These are phyloP conservation scores for Ispidina lecontei DNA, from an alignment of 2,797 vertebrate genomes.

Conservation along the genomic window DNA sequence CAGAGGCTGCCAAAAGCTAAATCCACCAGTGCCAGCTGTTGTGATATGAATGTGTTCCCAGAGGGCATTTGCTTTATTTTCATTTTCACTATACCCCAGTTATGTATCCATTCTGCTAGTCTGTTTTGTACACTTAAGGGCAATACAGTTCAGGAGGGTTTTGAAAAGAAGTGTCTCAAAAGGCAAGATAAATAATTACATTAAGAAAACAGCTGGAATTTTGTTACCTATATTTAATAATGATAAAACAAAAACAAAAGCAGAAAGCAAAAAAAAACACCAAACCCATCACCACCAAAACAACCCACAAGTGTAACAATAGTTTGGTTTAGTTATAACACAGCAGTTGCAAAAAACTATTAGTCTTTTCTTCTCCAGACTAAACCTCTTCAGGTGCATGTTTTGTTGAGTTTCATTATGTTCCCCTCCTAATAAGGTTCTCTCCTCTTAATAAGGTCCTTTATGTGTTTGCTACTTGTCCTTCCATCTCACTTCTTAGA, in stretches of 20 bases:
- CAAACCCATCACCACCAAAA: background rate
- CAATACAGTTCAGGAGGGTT: background rate
- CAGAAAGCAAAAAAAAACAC: background rate
- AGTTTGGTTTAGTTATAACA: background rate
- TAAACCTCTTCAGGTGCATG: too few species aligned
- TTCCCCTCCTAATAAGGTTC: too few species aligned
- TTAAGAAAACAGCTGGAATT: background rate
- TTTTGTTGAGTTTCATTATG: too few species aligned
- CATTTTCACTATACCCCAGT: conserved; percentile 42
- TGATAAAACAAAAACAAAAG: fast-evolving
- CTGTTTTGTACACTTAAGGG: background rate
- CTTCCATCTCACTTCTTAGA: background rate
- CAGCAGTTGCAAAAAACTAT: background rate
- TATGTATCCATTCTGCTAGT: background rate
- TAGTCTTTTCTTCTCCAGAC: background rate
- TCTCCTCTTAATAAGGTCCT: background rate
- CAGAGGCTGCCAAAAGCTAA: conserved; percentile 23
- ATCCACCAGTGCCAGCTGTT: conserved; percentile 16
- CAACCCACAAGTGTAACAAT: background rate
- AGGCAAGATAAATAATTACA: conserved; percentile 11
- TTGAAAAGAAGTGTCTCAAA: conserved; percentile 49
- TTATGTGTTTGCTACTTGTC: background rate
- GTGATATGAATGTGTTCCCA: conserved; percentile 4
- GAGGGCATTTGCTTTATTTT: conserved; percentile 29
- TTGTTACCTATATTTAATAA: conserved; percentile 14